phyloP scores from a whole-genome alignment of 1,140 invertebrate genomes.

The Kradibia gibbosae region DNA sequence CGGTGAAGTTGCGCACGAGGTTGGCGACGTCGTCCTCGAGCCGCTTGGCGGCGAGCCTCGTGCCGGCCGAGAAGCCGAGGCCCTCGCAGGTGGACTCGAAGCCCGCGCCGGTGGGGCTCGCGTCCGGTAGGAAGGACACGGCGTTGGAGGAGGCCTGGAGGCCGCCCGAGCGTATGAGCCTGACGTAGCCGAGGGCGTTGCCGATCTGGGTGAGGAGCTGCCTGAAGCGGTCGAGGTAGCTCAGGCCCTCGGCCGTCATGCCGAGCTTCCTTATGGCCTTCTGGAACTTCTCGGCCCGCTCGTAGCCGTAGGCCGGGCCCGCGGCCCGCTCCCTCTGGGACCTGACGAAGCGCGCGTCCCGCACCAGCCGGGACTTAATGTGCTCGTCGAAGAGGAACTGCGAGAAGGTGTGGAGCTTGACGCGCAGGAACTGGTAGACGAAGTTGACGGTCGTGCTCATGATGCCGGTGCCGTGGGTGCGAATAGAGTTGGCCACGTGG shows the following conservation, averaged over 20 bases:
- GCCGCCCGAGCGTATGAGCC: conserved; percentile 94
- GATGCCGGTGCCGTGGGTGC: conserved; percentile 97
- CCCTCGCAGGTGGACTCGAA: conserved; percentile 77
- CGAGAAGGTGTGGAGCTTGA: conserved; percentile 96
- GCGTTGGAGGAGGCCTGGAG: conserved; percentile 93
- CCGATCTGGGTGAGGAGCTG: conserved; percentile 95
- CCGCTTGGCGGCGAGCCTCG: conserved; percentile 78
- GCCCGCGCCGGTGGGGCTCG: conserved; percentile 80
- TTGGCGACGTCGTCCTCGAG: conserved; percentile 85
- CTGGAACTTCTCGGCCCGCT: conserved; percentile 96
- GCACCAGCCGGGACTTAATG: conserved; percentile 94
- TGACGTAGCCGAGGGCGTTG: conserved; percentile 96
- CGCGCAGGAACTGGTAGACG: conserved; percentile 95
- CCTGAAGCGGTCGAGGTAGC: conserved; percentile 95
- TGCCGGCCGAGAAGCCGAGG: conserved; percentile 74
- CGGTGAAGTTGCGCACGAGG: conserved; percentile 89
- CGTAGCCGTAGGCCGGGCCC: conserved; percentile 82
- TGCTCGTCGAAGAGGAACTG: conserved; percentile 99
- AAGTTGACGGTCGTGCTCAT: conserved; percentile 98
- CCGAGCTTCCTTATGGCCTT: conserved; percentile 93
- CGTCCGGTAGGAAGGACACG: conserved; percentile 90
- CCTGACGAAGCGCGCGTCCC: conserved; percentile 83
- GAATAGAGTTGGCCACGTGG: conserved; percentile 97
- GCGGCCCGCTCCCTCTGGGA: conserved; percentile 69
- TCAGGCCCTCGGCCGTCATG: conserved; percentile 84